Evolutionary conservation across 2,797 vertebrate species (phyloP), one percentile per base, ranked within the genome.

Genomic region (Acropternis orthonyx): DNA sequence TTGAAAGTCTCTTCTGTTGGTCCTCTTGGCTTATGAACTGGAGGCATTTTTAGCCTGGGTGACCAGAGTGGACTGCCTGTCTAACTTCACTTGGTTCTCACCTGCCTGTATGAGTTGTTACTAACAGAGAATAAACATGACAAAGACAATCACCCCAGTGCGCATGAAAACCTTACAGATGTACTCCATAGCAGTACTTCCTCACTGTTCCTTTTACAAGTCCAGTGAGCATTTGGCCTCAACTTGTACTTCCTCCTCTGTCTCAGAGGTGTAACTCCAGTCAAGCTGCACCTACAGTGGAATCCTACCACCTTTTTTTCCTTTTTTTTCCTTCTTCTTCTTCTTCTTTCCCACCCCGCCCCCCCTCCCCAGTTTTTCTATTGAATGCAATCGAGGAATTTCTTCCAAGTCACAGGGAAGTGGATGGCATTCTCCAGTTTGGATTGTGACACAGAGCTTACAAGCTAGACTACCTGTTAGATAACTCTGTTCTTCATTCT

Each of bases 281-380:
- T 61, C 24, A 51, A 55, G 9, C 7, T 85, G 13, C 7, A 30
- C 4, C 9, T 28, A 26, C 17, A 37, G 48, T 61, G 58, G 17
- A 61, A 39, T 39, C 36, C 26, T 58, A 58, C 30, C 6, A 14
- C 10, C 59, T 43, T 52, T 44, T 12, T 16, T 32, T 41, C 49
- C 56, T 43, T n/a, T 27, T 28, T 75, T 51, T 67, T 44, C 12
- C 12, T 36, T 41, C 49, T 44, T 51, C 67, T 36, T 67, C 37
- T 14, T 15, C 32, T 41, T 56, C 63, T 41, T 27, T 26, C n/a
- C n/a, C n/a, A n/a, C n/a, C n/a, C n/a, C n/a, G n/a, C n/a, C n/a
- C n/a, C n/a, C n/a, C n/a, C n/a, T n/a, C n/a, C n/a, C 12, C 12
- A 0, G 0, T 59, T 73, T 73, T 66, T 43, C 13, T 37, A 36